Base-by-base conservation (phyloP, 2,113 vertebrate genomes). In the Aix galericulata region DNA sequence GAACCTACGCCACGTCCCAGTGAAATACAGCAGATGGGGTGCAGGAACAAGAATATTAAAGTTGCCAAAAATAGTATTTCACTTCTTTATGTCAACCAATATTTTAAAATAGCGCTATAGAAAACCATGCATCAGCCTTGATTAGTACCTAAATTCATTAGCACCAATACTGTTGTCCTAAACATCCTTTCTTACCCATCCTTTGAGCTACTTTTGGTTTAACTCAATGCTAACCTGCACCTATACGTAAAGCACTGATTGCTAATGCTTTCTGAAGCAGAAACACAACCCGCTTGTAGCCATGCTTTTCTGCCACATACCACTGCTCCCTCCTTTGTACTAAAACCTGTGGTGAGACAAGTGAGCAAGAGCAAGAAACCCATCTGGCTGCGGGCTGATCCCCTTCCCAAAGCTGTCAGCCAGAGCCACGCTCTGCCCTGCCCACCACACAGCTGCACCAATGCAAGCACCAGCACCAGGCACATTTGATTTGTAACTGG, bases 381-480 rank as follows among this genome's bases (percentile, higher is more conserved):
- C 27, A 7, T 4, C 21, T 14, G n/a, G 4, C 48, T 68, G 58
- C 13, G 17, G 21, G 27, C 27, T 5, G 16, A 36, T 73, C 11
- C 13, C 18, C 27, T 34, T n/a, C 18, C 52, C 38, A 36, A 26
- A 44, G 56, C 15, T 8, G 0, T 2, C 0, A 0, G 31, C 34
- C 22, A 72, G 50, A 26, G 18, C 48, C 3, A 0, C 0, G 0
- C 48, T 27, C 44, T 27, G 48, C 36, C 46, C n/a, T 8, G 2
- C 64, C 46, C 25, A 1, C 14, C 22, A 32, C 2, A 1, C 53
- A 36, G 78, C 46, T 44, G 27, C 55, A 48, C 0, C 0, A 48
- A 5, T 20, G 17, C 0, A 0, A 2, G 52, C 1, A 5, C 17
- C 56, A 1, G 0, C 15, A 5, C 9, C 0, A 0, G 31, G 46